Base-by-base conservation (phyloP, 2,113 vertebrate genomes). In the Otus sunia region DNA sequence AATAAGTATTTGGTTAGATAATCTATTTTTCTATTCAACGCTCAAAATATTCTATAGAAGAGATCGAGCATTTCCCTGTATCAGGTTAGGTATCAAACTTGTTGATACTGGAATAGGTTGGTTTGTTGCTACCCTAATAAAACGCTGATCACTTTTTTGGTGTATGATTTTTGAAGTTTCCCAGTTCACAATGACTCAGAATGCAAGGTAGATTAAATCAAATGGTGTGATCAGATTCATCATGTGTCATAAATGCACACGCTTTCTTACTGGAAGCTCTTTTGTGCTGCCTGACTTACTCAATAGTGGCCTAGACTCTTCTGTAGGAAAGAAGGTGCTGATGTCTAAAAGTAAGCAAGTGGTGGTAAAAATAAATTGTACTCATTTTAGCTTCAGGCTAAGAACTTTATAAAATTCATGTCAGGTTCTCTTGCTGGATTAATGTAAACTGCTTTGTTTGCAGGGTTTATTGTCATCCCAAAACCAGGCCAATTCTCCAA, bases 401-500 rank as follows among this genome's bases (percentile, higher is more conserved):
- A 96, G 83, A 94, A 77, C 88, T 72, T 89, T 86, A 56, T 56
- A 36, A 26, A 39, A 56, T 72, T 49, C 37, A 36, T 30, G 75
- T 71, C 89, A 88, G 56, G 87, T 88, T 98, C 97, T 95, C 91
- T 92, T 96, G 97, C 98, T 98, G 98, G 97, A 96, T 98, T 98
- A 98, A 98, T 96, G 97, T 86, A 95, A 98, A 95, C 96, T 99
- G 98, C 99, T 99, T 99, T 99, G 98, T 99, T 98, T 98, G 97
- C 99, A 99, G 99, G 99, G 99, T 98, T 98, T 99, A 98, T 98
- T 99, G 98, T 98, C 99, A 97, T 98, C 99, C 98, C 99, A 98
- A 98, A 98, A 96, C 98, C 99, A 99, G 98, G 99, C 99, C 99
- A 99, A 98, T 98, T 99, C 99, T 98, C 99, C 99, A 98, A 99